Percentiles rank a stretch among this genome's conserved stretches.
phyloP scores from a whole-genome alignment of 2,113 vertebrate genomes.

The Oreochromis aureus region DNA sequence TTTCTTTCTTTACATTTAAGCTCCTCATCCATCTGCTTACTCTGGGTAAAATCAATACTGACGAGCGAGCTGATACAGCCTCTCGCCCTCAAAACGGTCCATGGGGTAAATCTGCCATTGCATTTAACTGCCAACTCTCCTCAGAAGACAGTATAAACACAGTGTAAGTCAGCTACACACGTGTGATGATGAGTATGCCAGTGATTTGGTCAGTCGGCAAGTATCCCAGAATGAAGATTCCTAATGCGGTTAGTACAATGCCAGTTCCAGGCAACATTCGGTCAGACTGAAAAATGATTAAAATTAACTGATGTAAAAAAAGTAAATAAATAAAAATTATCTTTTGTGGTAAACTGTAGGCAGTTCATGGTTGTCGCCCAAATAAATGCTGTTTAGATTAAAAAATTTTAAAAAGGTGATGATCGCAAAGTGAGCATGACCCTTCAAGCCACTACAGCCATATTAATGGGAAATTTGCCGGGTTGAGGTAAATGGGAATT shows the following conservation, averaged over 20 bases:
- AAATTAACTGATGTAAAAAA: background rate
- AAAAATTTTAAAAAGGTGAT: background rate
- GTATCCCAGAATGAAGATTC: background rate
- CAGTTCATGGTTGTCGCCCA: background rate
- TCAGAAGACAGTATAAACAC: background rate
- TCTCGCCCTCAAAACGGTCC: background rate
- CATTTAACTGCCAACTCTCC: background rate
- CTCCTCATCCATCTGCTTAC: background rate
- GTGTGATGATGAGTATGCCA: background rate
- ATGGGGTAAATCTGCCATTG: background rate
- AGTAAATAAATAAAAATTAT: background rate
- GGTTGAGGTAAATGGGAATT: background rate
- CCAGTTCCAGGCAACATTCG: background rate
- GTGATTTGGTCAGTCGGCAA: background rate
- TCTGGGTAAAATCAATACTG: background rate
- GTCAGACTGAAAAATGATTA: background rate
- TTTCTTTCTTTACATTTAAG: background rate
- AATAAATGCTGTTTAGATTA: background rate
- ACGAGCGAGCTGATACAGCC: background rate
- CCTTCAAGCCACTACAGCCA: background rate
- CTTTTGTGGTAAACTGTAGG: background rate
- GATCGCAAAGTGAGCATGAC: background rate
- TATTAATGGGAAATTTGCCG: background rate
- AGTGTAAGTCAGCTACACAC: background rate
- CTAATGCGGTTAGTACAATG: background rate